These are phyloP conservation scores for Chrosomus eos DNA, from an alignment of 2,797 vertebrate species.

Conservation along the genomic window DNA sequence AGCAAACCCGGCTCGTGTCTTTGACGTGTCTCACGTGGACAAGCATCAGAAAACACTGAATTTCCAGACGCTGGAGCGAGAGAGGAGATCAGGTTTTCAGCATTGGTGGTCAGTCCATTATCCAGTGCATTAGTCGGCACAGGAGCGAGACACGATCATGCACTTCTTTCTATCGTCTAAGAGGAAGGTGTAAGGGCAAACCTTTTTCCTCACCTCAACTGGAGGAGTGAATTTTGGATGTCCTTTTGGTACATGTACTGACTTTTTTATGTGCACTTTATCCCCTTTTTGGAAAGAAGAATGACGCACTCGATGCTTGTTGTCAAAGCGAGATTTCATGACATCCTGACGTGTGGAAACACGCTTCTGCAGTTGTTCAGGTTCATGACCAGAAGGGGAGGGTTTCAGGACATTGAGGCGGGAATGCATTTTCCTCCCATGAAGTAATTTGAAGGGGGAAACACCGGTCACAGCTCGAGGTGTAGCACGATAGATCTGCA, in stretches of 20 bases:
- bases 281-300: neutral
- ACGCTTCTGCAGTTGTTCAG: neutral
- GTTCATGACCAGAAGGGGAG: no score
- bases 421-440: no score
- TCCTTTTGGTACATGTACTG: slow-evolving; percentile 6
- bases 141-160: neutral
- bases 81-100: neutral
- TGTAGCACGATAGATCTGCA: no score
- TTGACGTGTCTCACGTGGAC: neutral
- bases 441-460: no score
- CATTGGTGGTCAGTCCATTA: neutral
- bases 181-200: neutral
- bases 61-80: neutral
- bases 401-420: no score
- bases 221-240: slow-evolving; percentile 12
- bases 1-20: neutral
- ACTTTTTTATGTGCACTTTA: neutral
- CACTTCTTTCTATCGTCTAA: neutral
- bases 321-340: slow-evolving; percentile 5
- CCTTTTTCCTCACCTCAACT: neutral
- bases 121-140: neutral
- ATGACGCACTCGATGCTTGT: neutral
- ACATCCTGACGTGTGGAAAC: neutral
- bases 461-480: no score
- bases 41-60: slow-evolving; percentile 1